These are phyloP conservation scores for Conus canariensis DNA, from an alignment of 2,888 invertebrate species.

Conservation along the genomic window DNA sequence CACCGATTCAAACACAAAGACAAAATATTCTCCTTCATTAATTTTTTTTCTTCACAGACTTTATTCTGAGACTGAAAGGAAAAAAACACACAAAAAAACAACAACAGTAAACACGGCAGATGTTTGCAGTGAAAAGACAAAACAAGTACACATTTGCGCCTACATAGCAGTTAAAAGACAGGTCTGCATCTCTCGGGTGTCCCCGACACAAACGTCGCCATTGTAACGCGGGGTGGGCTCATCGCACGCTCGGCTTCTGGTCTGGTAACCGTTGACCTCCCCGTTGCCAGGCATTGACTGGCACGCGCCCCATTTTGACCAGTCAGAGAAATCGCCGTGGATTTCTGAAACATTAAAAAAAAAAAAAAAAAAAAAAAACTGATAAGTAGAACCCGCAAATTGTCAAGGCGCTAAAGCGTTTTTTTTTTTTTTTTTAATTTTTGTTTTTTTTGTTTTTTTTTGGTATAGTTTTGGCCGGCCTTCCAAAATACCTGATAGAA, in stretches of 20 bases:
- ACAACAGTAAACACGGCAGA: neutral
- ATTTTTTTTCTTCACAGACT: too few species aligned
- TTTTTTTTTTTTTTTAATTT: too few species aligned
- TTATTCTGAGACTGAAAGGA: too few species aligned
- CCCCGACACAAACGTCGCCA: constrained; percentile 13
- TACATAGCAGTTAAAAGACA: neutral
- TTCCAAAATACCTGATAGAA: too few species aligned
- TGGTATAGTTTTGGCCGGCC: too few species aligned
- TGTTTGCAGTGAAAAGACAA: neutral
- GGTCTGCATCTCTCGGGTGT: constrained; percentile 21
- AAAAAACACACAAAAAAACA: too few species aligned
- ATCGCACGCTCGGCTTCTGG: constrained; percentile 1
- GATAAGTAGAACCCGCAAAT: too few species aligned
- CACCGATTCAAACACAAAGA: neutral
- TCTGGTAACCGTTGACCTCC: constrained; percentile 18
- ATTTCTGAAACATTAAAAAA: neutral
- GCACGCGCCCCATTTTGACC: constrained; percentile 8
- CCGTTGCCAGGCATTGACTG: constrained; percentile 21
- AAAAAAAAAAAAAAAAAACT: too few species aligned
- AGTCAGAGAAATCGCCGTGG: constrained; percentile 7
- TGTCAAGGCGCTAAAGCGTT: too few species aligned
- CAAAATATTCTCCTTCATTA: too few species aligned
- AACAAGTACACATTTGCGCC: neutral
- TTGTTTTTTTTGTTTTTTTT: too few species aligned
- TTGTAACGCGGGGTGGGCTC: constrained; percentile 6